Evolutionary conservation across 2,113 vertebrate genomes (phyloP).

Genomic region (Percina caprodes): DNA sequence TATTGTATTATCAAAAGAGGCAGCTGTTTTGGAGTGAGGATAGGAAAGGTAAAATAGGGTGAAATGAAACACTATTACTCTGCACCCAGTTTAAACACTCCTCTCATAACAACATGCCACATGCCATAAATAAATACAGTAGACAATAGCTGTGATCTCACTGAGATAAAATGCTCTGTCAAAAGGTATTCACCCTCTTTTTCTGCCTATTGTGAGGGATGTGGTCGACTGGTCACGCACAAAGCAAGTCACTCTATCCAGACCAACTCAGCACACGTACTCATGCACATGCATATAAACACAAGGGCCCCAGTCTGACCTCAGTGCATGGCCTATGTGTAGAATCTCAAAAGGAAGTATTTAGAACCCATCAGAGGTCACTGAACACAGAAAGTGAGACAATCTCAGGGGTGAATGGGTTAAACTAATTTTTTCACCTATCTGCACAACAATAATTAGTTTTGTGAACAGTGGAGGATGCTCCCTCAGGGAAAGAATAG

Average conservation of each 20-base stretch:
- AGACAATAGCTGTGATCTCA: constrained; percentile 54
- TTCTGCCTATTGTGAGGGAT: constrained; percentile 50
- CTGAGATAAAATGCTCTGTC: constrained; percentile 53
- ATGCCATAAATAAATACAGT: constrained; percentile 31
- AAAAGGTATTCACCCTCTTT: constrained; percentile 53
- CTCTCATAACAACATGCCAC: constrained; percentile 25
- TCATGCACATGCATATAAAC: constrained; percentile 52
- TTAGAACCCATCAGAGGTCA: constrained; percentile 73
- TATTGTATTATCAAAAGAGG: constrained; percentile 36
- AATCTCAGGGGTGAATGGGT: constrained; percentile 67
- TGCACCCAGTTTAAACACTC: constrained; percentile 12
- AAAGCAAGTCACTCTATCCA: constrained; percentile 68
- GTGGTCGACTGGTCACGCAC: constrained; percentile 68
- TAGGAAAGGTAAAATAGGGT: neutral
- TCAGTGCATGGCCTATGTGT: constrained; percentile 36
- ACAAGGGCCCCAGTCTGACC: constrained; percentile 62
- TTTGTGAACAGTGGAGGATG: constrained; percentile 63
- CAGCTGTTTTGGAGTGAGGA: constrained; percentile 28
- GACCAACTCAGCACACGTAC: constrained; percentile 47
- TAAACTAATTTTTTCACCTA: constrained; percentile 71
- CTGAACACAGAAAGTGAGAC: constrained; percentile 65
- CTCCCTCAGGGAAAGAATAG: constrained; percentile 59
- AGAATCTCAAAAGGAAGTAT: constrained; percentile 61
- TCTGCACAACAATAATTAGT: constrained; percentile 65
- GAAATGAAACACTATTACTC: constrained; percentile 2